Evolutionary conservation across 2,888 invertebrate genomes (phyloP), one percentile per base, ranked within the genome.

Genomic region (Agriopis leucophaearia): DNA sequence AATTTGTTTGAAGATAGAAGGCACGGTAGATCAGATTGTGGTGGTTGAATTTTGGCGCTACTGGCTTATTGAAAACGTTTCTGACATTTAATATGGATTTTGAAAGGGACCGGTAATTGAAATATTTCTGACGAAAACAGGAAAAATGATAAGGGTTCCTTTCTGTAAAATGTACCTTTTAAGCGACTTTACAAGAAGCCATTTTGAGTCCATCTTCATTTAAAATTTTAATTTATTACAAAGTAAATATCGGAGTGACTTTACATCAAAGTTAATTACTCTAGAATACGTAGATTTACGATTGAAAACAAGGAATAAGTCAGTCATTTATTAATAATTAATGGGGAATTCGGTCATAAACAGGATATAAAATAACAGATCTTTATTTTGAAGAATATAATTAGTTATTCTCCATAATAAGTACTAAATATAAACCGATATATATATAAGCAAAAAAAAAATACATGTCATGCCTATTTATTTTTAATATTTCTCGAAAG

Each of bases 21-120:
- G 71, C 51, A 50, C 16, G 74, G 71, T 6, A 74, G 80, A 36
- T 78, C 83, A 54, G 0, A 12, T 13, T 64, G 62, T 0, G 13
- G 15, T 79, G 77, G 84, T 77, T 70, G 74, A 78, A 80, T 81
- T 81, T 80, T 66, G 64, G 60, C 69, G 70, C 66, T 63, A 62
- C 56, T 65, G 72, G 67, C 66, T 73, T 75, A 77, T 78, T 74
- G 75, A 72, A 75, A 77, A 70, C 71, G 71, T 72, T 81, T 77
- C 70, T 76, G 76, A 73, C 74, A 64, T 72, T 76, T 74, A 73
- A 76, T 74, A 77, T 73, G 64, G 73, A 79, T 77, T 77, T 76
- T 73, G 71, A 66, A 67, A 70, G 63, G 68, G 60, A 48, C 58
- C 48, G 64, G 62, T 72, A 63, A 73, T 72, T 72, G 75, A 72